phyloP scores from a whole-genome alignment of 2,113 vertebrate genomes.

The Opisthocomus hoazin region DNA sequence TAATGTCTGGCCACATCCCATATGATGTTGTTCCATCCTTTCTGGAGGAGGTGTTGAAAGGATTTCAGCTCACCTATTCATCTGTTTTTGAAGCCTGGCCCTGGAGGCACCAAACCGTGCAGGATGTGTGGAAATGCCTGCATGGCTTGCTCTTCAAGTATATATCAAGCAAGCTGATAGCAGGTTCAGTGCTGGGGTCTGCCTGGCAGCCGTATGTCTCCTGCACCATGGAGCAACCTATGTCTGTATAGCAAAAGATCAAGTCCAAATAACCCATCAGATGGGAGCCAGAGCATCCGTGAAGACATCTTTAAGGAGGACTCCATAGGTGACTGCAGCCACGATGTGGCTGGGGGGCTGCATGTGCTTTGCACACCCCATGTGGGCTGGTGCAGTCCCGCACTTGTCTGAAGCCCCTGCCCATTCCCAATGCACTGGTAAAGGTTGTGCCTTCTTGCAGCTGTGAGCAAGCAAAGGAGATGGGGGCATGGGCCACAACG shows the following conservation, averaged over 20 bases:
- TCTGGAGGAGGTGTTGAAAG: background rate
- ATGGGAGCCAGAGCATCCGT: fast-evolving
- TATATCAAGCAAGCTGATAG: background rate
- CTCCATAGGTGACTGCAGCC: background rate
- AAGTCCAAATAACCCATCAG: background rate
- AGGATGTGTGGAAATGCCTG: background rate
- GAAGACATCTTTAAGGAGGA: background rate
- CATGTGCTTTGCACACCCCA: background rate
- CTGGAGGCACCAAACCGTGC: background rate
- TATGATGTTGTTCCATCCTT: background rate
- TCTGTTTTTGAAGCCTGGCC: background rate
- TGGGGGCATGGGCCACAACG: fast-evolving
- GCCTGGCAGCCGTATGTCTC: background rate
- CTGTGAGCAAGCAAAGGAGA: background rate
- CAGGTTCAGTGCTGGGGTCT: background rate
- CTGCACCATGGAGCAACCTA: fast-evolving
- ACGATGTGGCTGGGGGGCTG: background rate
- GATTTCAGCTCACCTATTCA: background rate
- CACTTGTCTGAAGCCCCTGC: background rate
- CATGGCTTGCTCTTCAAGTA: background rate
- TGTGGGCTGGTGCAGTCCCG: fast-evolving
- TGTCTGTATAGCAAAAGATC: background rate
- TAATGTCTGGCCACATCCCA: background rate
- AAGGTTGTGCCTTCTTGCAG: background rate
- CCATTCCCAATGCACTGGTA: fast-evolving